Conservation (phyloP, 64 coral and sea anemone species). For the Actinia tenebrosa region DNA sequence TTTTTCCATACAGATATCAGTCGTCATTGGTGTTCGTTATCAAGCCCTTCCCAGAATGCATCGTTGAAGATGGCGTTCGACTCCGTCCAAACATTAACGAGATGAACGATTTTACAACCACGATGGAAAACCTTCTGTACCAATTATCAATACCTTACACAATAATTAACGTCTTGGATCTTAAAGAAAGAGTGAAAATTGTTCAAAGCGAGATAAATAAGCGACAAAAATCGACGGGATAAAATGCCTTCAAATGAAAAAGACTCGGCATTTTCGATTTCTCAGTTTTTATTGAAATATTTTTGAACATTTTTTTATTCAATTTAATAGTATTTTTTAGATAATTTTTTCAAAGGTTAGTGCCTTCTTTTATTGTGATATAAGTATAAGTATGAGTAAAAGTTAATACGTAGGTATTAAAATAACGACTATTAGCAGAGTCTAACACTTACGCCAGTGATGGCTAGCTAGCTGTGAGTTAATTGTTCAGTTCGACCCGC, state of each 20-base stretch:
- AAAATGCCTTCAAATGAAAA: not conserved
- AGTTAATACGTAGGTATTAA: no score
- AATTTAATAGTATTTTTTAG: no score
- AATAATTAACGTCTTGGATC: conserved; percentile 63
- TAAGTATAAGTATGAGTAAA: no score
- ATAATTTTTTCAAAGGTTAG: no score
- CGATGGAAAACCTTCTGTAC: conserved; percentile 60
- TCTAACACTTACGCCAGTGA: no score
- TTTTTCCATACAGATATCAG: conserved; percentile 52
- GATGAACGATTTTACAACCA: conserved; percentile 31
- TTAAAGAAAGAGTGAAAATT: conserved; percentile 64
- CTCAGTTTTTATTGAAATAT: no score
- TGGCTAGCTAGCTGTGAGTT: no score
- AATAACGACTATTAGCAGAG: no score
- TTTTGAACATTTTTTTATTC: no score
- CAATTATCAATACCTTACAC: conserved; percentile 49
- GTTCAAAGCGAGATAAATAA: conserved; percentile 47
- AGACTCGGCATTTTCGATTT: no score
- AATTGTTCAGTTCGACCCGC: no score
- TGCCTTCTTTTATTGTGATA: no score
- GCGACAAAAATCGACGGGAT: not conserved
- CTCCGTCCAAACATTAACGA: conserved; percentile 68
- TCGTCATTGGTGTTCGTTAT: conserved; percentile 70
- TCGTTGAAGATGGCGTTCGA: conserved; percentile 50
- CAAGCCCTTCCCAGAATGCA: conserved; percentile 75